Conservation (phyloP, 2,888 invertebrate genomes). For the Cacoxenus indagator region DNA sequence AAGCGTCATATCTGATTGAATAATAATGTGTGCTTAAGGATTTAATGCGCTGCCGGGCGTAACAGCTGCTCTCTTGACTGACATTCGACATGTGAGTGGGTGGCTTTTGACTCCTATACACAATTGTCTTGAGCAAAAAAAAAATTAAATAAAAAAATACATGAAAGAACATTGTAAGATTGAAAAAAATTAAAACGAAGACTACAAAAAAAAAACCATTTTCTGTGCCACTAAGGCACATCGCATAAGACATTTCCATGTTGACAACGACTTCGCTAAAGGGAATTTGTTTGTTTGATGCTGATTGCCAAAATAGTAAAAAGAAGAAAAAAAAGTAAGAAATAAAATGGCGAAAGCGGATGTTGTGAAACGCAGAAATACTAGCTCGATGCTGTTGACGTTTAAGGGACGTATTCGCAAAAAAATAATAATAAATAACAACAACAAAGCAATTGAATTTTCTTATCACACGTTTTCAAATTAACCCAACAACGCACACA, state of each 20-base stretch:
- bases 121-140: constrained; percentile 32
- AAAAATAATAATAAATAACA: not conserved
- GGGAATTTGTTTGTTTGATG: constrained; percentile 54
- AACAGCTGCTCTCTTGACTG: constrained; percentile 12
- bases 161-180: constrained; percentile 32
- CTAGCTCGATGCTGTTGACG: not conserved
- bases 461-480: constrained; percentile 56
- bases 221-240: not conserved
- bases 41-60: constrained; percentile 48
- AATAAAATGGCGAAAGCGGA: not conserved
- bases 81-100: not conserved
- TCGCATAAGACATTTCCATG: constrained; percentile 13
- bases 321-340: constrained; percentile 27
- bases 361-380: not conserved
- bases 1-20: constrained; percentile 63
- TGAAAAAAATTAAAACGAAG: constrained; percentile 38
- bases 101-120: not conserved
- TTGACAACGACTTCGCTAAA: constrained; percentile 33
- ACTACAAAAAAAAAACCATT: constrained; percentile 21
- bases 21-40: constrained; percentile 63
- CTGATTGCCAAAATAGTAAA: constrained; percentile 50
- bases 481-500: constrained; percentile 49
- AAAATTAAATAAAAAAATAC: constrained; percentile 13
- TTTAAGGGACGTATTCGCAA: too few relatives aligned
- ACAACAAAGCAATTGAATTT: constrained; percentile 46